Percentiles rank a stretch among this genome's conserved stretches.
phyloP scores from a whole-genome alignment of 2,113 vertebrate species.

The Melanerpes aurifrons region DNA sequence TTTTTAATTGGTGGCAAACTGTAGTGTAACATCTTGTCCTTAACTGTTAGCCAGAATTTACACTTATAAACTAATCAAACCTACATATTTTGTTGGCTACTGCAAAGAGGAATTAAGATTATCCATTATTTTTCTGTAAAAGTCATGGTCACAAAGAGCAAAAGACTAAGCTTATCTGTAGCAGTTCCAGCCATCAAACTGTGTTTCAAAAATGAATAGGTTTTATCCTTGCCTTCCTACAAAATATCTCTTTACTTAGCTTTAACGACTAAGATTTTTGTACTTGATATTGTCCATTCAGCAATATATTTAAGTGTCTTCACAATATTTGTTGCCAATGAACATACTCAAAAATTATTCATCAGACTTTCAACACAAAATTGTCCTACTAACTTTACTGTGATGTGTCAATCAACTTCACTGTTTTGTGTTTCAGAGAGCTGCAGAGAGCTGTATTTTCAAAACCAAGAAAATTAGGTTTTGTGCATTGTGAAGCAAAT shows the following conservation, averaged over 20 bases:
- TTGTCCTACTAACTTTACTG: neutral
- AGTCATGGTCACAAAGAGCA: neutral
- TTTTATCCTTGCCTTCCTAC: neutral
- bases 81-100: neutral
- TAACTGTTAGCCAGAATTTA: neutral
- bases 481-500: constrained; percentile 51
- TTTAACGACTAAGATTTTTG: neutral
- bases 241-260: neutral
- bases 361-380: neutral
- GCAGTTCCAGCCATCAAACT: neutral
- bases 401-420: neutral
- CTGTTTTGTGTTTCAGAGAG: neutral
- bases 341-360: constrained; percentile 4
- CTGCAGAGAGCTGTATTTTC: neutral
- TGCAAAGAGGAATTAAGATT: neutral
- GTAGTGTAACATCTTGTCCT: neutral
- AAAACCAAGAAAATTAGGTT: constrained; percentile 32
- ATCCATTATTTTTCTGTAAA: neutral
- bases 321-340: neutral
- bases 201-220: neutral
- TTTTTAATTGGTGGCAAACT: neutral
- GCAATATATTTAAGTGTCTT: neutral
- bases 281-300: neutral
- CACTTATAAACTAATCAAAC: neutral
- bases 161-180: neutral